These are phyloP conservation scores for Luidia sarsii DNA, from an alignment of 53 echinoderm and acorn worm genomes.

Conservation along the genomic window DNA sequence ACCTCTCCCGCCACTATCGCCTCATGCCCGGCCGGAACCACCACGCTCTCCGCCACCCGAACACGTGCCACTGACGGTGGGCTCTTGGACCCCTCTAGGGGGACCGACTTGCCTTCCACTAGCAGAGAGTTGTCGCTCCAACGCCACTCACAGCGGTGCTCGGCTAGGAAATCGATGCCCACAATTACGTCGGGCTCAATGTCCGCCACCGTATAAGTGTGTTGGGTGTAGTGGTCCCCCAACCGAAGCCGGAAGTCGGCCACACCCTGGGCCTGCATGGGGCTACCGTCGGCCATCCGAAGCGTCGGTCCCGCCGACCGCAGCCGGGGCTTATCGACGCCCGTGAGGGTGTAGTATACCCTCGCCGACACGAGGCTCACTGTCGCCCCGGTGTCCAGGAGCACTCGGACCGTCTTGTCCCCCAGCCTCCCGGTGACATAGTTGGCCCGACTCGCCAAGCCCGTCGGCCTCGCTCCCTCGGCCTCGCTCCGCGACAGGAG, in stretches of 20 bases:
- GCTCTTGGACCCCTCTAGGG: not conserved
- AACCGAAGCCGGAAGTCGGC: not conserved
- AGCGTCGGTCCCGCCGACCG: not conserved
- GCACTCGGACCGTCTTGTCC: not conserved
- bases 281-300: not conserved
- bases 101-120: not conserved
- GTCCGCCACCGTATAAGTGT: not conserved
- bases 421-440: not conserved
- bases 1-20: not conserved
- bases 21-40: conserved; percentile 15
- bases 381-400: conserved; percentile 6
- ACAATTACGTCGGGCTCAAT: not conserved
- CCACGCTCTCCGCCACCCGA: not conserved
- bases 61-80: not conserved
- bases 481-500: no score
- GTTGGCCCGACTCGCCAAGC: not conserved
- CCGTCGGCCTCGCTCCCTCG: not conserved
- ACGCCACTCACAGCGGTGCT: not conserved
- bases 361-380: not conserved
- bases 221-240: not conserved
- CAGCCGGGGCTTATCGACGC: not conserved
- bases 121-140: not conserved
- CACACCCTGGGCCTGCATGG: not conserved
- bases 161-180: not conserved
- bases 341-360: not conserved